These are phyloP conservation scores for Todiramphus saurophagus DNA, from an alignment of 2,113 vertebrate species.

Conservation along the genomic window DNA sequence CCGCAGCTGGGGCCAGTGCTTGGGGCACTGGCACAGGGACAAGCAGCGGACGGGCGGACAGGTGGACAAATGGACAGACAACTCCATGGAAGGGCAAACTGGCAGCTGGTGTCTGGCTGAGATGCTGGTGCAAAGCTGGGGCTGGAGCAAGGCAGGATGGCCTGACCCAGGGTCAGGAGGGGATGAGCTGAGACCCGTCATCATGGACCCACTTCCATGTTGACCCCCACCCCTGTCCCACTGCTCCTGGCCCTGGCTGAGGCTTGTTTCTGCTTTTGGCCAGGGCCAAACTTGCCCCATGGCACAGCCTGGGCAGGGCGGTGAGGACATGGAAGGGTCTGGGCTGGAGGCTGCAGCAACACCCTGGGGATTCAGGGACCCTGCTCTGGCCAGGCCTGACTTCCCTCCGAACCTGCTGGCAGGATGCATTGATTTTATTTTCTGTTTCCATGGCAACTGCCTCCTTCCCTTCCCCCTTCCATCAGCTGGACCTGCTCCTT, in stretches of 20 bases:
- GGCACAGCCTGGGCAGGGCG: accelerated
- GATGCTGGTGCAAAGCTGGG: accelerated
- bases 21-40: not conserved
- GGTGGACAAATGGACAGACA: accelerated
- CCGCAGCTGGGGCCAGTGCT: constrained; percentile 51
- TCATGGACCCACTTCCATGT: accelerated
- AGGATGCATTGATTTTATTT: constrained; percentile 54
- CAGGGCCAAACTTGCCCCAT: accelerated
- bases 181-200: not conserved
- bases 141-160: not conserved
- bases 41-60: not conserved
- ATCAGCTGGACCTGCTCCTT: not conserved
- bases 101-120: not conserved
- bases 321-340: accelerated
- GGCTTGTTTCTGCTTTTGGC: not conserved
- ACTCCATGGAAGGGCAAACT: accelerated
- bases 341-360: not conserved
- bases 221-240: accelerated
- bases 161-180: accelerated
- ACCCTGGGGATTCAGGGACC: accelerated
- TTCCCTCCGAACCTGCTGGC: not conserved
- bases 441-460: constrained; percentile 53
- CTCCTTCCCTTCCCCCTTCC: constrained; percentile 48
- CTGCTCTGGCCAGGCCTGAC: not conserved
- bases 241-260: accelerated